phyloP scores from a whole-genome alignment of 2,797 vertebrate genomes.

The Falco novaeseelandiae region DNA sequence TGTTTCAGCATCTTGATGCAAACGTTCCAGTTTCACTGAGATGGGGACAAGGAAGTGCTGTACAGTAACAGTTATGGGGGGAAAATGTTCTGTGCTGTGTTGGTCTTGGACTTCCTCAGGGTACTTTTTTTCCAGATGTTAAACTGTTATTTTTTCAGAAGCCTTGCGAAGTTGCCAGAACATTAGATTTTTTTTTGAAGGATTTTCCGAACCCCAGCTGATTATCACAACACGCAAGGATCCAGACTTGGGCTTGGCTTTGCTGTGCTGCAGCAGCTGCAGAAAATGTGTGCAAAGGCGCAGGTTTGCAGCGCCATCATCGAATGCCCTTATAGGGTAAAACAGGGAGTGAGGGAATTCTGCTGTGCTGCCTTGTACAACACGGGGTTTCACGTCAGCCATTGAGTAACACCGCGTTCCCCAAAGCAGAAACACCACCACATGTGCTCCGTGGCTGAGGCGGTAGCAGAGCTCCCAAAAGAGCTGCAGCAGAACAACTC shows the following conservation, averaged over 20 bases:
- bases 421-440: neutral
- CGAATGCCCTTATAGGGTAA: constrained; percentile 83
- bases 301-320: constrained; percentile 59
- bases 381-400: neutral
- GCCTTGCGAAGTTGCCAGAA: constrained; percentile 74
- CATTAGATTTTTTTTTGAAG: constrained; percentile 65
- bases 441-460: neutral
- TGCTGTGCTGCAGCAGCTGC: constrained; percentile 80
- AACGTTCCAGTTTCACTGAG: constrained; percentile 49
- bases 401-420: neutral
- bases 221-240: constrained; percentile 80
- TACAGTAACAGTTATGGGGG: constrained; percentile 60
- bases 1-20: constrained; percentile 53
- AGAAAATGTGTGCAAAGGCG: constrained; percentile 73
- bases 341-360: constrained; percentile 45
- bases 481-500: neutral
- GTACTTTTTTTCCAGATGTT: constrained; percentile 80
- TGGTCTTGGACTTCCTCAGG: constrained; percentile 72
- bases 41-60: constrained; percentile 63
- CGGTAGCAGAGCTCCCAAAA: neutral
- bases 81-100: constrained; percentile 68
- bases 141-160: constrained; percentile 78
- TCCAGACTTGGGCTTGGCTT: constrained; percentile 75
- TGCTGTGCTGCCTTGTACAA: constrained; percentile 29
- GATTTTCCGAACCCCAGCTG: constrained; percentile 78